Base-by-base conservation (phyloP, 2,113 vertebrate species). In the Bostrychus sinensis region DNA sequence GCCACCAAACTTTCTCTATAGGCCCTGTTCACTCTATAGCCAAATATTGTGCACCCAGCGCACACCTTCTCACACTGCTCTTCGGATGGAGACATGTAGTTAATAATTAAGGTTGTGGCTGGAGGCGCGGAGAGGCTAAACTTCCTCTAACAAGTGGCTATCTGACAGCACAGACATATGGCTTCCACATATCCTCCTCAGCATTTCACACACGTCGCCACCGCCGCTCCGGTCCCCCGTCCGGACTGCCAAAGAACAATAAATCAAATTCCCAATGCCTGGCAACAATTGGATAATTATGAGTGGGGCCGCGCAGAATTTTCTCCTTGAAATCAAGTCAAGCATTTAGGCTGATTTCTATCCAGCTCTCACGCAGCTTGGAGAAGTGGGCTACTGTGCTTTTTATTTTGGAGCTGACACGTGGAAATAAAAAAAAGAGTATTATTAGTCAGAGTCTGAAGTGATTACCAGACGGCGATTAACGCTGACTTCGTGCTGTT, bases 61-160 rank as follows among this genome's bases (percentile, higher is more conserved):
- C 56, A 53, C 69, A 79, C 78, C 77, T 80, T 51, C 67, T 78
- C 76, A 83, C 83, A 72, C 78, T 25, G 83, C 80, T 85, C 83
- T 84, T 85, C 86, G 84, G 78, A 83, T 69, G 72, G 80, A 82
- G 81, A 86, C 81, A 77, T 84, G 81, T 87, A 86, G 82, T 92
- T 91, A 92, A 91, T 92, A 89, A 92, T 91, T 91, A 91, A 92
- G 71, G 86, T 70, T 72, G 82, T 83, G 86, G 88, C 87, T 89
- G 81, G 81, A 91, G 87, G 88, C 89, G 77, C 82, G 60, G 83
- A 80, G 88, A 89, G 87, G 89, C 86, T 91, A 91, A 90, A 91
- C 90, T 89, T 91, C 85, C 88, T 86, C 81, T 89, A 88, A 87
- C 90, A 91, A 89, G 88, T 88, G 85, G 86, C 83, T 85, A 78